Percentiles rank a stretch among this genome's conserved stretches.
These are phyloP conservation scores for Trypoxylon attenuatum DNA, from an alignment of 2,888 invertebrate species.

Conservation along the genomic window DNA sequence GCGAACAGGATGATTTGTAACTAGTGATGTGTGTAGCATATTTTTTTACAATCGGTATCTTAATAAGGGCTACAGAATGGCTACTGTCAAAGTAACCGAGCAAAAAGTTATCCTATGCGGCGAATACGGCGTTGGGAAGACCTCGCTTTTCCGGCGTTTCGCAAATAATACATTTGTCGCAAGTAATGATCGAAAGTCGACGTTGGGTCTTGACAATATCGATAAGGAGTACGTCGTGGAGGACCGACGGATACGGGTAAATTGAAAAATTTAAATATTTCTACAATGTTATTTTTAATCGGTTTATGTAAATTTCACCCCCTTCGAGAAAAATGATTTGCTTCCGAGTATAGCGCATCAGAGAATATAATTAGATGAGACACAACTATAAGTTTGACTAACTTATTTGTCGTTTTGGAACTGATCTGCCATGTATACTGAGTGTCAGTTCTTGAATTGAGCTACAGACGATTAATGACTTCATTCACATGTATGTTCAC, in stretches of 20 bases:
- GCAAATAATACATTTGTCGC: constrained; percentile 92
- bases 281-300: not conserved
- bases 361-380: too few species aligned
- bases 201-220: constrained; percentile 93
- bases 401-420: not conserved
- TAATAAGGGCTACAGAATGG: constrained; percentile 77
- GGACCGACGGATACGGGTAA: constrained; percentile 87
- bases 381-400: too few species aligned
- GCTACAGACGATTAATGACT: constrained; percentile 9
- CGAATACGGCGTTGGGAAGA: constrained; percentile 97
- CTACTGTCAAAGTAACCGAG: constrained; percentile 87
- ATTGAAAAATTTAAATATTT: constrained; percentile 46
- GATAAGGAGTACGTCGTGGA: constrained; percentile 86
- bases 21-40: constrained; percentile 16
- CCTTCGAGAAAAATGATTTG: too few species aligned
- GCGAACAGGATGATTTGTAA: constrained; percentile 12
- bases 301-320: too few species aligned
- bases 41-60: constrained; percentile 16
- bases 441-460: constrained; percentile 14
- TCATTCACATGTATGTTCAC: not conserved
- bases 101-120: constrained; percentile 96
- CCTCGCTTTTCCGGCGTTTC: constrained; percentile 93
- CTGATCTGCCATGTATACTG: not conserved
- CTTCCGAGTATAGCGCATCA: too few species aligned
- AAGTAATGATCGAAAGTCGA: constrained; percentile 88